phyloP scores from a whole-genome alignment of 2,113 vertebrate species.

The Upupa epops region DNA sequence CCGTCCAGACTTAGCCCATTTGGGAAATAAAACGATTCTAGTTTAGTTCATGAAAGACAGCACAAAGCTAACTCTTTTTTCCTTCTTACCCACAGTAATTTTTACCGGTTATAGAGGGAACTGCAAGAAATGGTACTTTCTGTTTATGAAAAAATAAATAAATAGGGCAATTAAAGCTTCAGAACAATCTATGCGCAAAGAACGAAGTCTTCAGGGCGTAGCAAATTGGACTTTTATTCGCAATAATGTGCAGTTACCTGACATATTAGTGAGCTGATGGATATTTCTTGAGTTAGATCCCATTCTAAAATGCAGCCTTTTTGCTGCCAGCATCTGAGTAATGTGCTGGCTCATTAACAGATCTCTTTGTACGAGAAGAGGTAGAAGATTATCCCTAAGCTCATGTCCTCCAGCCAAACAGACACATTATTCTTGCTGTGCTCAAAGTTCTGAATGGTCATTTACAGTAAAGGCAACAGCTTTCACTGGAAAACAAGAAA shows the following conservation, averaged over 20 bases:
- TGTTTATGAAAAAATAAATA: background rate
- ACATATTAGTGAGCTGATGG: background rate
- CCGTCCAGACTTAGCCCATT: background rate
- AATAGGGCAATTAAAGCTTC: background rate
- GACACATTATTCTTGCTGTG: slow-evolving; percentile 53
- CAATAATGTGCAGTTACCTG: background rate
- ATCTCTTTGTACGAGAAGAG: slow-evolving; percentile 44
- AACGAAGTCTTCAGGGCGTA: background rate
- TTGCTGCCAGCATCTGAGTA: slow-evolving; percentile 57
- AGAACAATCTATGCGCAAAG: background rate
- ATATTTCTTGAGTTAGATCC: slow-evolving; percentile 29
- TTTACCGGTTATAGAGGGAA: background rate
- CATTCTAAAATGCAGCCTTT: background rate
- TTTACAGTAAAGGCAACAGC: slow-evolving; percentile 65
- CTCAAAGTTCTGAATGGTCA: slow-evolving; percentile 64
- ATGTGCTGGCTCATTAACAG: slow-evolving; percentile 45
- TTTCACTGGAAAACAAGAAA: slow-evolving; percentile 59
- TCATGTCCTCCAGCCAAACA: slow-evolving; percentile 53
- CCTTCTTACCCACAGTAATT: background rate
- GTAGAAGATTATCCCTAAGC: slow-evolving; percentile 58
- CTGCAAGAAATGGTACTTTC: background rate
- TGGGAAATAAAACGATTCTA: background rate
- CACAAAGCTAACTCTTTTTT: background rate
- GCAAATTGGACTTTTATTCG: background rate
- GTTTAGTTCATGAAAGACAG: background rate